Conservation (phyloP, 2,797 vertebrate genomes). For the Malacoctenus gilli region DNA sequence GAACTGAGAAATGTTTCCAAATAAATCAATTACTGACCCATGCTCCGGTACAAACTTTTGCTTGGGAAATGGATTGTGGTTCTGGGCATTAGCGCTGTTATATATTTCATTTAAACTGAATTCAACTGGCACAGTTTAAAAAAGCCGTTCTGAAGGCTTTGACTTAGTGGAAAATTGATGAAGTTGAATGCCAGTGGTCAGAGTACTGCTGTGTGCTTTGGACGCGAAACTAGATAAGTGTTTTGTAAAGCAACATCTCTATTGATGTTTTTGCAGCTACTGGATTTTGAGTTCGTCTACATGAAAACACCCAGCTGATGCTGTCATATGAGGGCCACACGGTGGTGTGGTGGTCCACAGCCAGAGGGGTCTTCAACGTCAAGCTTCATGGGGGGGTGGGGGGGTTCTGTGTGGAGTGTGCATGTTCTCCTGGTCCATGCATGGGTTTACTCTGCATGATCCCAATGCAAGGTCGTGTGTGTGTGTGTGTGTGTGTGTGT, state of each 20-base stretch:
- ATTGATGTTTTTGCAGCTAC: not conserved
- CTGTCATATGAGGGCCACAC: too few species aligned
- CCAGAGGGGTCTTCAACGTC: too few species aligned
- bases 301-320: too few species aligned
- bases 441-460: too few species aligned
- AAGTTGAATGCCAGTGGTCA: conserved; percentile 23
- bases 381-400: too few species aligned
- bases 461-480: too few species aligned
- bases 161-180: conserved; percentile 25
- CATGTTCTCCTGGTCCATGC: too few species aligned
- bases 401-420: too few species aligned
- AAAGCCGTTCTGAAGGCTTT: conserved; percentile 20
- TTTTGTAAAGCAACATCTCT: conserved; percentile 13
- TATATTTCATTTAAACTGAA: conserved; percentile 42
- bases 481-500: too few species aligned
- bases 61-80: conserved; percentile 52
- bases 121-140: conserved; percentile 35
- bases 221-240: conserved; percentile 9
- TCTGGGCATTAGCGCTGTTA: conserved; percentile 48
- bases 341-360: too few species aligned
- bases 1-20: conserved; percentile 36
- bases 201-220: conserved; percentile 29
- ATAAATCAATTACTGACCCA: conserved; percentile 59
- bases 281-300: too few species aligned
- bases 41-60: conserved; percentile 29